Percentiles rank a stretch among this genome's conserved stretches.
phyloP scores from a whole-genome alignment of 92 coral and sea anemone genomes.

The Epizoanthus scotinus region DNA sequence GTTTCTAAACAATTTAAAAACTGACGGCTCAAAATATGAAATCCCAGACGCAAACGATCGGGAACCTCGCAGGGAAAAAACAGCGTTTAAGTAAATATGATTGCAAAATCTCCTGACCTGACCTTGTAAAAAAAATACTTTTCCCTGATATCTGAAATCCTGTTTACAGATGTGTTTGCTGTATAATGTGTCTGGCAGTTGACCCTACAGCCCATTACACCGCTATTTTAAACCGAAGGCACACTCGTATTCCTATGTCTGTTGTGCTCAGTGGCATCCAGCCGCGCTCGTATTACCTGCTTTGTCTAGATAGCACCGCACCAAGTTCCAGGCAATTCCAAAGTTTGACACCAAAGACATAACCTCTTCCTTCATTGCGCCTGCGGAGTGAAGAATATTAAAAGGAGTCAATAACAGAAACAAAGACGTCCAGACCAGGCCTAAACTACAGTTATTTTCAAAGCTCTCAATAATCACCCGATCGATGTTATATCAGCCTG shows the following conservation, averaged over 20 bases:
- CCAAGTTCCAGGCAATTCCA: constrained; percentile 72
- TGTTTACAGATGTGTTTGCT: background rate
- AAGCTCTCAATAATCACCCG: too few species aligned
- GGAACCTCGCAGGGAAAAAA: background rate
- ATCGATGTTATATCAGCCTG: too few species aligned
- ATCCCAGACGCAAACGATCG: too few species aligned
- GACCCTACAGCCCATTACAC: too few species aligned
- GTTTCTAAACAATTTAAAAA: background rate
- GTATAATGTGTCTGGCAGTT: too few species aligned
- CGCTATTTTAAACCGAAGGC: too few species aligned
- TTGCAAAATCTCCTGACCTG: background rate
- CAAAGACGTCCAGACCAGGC: background rate
- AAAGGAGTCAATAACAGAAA: background rate
- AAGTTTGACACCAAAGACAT: constrained; percentile 60
- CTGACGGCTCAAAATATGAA: too few species aligned
- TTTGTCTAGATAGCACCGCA: constrained; percentile 57
- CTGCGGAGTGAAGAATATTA: constrained; percentile 25
- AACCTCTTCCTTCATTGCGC: constrained; percentile 48
- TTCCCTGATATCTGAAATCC: too few species aligned
- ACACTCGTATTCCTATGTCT: too few species aligned
- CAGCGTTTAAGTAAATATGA: background rate
- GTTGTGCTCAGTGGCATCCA: background rate
- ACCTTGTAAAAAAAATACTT: too few species aligned
- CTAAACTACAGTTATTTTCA: background rate
- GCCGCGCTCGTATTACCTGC: background rate